phyloP scores from a whole-genome alignment of 1,140 invertebrate genomes.

The Coptotermes formosanus region DNA sequence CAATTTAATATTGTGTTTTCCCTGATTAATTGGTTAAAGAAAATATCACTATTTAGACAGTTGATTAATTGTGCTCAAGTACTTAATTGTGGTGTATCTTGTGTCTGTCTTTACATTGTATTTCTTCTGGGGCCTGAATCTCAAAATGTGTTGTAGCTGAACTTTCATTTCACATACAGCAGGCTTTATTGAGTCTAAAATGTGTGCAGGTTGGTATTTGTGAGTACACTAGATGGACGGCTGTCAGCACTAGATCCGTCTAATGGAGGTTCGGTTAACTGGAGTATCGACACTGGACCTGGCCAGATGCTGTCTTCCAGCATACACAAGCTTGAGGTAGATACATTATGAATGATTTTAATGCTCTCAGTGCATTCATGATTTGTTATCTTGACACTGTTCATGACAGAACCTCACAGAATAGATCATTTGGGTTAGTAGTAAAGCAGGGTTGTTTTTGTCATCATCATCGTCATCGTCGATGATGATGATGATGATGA shows the following conservation, averaged over 20 bases:
- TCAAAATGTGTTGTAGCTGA: no score
- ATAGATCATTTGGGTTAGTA: not conserved
- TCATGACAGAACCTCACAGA: not conserved
- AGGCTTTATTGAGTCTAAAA: no score
- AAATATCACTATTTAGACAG: no score
- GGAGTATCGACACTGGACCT: slow-evolving; percentile 71
- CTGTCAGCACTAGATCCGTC: slow-evolving; percentile 72
- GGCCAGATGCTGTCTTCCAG: slow-evolving; percentile 78
- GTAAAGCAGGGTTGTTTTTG: not conserved
- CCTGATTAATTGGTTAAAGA: no score
- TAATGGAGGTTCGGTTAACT: slow-evolving; percentile 65
- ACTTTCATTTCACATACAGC: no score
- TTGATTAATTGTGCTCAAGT: no score
- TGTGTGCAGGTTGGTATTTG: slow-evolving; percentile 64
- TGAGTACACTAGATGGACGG: slow-evolving; percentile 86
- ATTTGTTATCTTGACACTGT: not conserved
- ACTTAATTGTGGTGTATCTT: no score
- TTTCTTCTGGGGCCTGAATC: no score
- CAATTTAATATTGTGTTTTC: no score
- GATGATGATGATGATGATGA: not conserved
- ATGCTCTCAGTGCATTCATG: no score
- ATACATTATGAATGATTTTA: slow-evolving; percentile 15
- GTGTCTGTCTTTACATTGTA: no score
- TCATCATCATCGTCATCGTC: no score
- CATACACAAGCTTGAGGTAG: slow-evolving; percentile 78